Conservation (phyloP, 2,113 vertebrate species). For the Corydoras maculifer region DNA sequence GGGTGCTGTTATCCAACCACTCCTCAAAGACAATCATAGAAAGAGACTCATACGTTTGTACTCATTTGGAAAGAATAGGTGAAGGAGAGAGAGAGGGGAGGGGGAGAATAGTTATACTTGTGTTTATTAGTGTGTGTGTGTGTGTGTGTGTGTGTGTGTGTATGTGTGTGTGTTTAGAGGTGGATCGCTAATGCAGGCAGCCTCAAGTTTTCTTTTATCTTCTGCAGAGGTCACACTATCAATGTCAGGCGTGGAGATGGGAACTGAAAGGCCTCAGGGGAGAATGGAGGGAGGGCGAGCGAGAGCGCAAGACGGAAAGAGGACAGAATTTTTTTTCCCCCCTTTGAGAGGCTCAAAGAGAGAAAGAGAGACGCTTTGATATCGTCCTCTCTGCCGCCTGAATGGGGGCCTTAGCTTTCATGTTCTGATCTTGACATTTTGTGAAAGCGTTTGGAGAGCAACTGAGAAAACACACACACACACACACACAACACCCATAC, state of each 20-base stretch:
- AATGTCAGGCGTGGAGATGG: constrained; percentile 46
- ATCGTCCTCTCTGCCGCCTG: constrained; percentile 42
- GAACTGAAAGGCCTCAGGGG: constrained; percentile 44
- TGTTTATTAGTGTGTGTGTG: background rate
- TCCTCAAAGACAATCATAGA: constrained; percentile 57
- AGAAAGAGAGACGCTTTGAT: constrained; percentile 43
- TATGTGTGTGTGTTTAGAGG: constrained; percentile 9
- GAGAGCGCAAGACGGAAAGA: constrained; percentile 26
- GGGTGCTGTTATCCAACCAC: constrained; percentile 57
- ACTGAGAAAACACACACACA: constrained; percentile 35
- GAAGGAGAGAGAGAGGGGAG: constrained; percentile 16
- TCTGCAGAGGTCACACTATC: constrained; percentile 46
- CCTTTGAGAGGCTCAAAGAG: constrained; percentile 39
- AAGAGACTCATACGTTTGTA: constrained; percentile 32
- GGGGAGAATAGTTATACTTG: constrained; percentile 1
- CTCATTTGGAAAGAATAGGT: constrained; percentile 41
- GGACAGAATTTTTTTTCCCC: constrained; percentile 25
- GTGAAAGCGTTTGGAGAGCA: constrained; percentile 39
- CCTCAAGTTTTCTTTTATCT: constrained; percentile 43
- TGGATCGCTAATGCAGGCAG: constrained; percentile 38
- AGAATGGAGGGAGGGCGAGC: constrained; percentile 14
- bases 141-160: constrained; percentile 13
- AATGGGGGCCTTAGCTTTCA: constrained; percentile 43
- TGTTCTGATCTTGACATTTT: constrained; percentile 48
- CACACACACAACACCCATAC: constrained; percentile 11